Base-by-base conservation (phyloP, 1,140 invertebrate species). In the Mactra quadrangularis region DNA sequence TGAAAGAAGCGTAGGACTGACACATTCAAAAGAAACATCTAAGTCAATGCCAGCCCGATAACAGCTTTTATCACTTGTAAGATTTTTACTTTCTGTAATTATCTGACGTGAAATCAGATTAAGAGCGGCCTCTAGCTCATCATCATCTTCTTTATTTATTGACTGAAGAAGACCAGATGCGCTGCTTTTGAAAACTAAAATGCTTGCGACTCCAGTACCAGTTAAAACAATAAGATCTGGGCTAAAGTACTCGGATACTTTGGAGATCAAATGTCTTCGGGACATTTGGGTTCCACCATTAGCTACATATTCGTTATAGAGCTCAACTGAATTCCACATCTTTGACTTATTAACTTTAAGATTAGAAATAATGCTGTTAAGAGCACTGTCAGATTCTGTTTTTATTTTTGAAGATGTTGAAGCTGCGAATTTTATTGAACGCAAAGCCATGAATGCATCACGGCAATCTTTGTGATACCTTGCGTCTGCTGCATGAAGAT, bases 311-410 rank as follows among this genome's bases (percentile, higher is more conserved):
- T 41, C 19, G 11, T 76, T 55, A 35, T 47, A 35, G 4, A 60
- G 27, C 27, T 75, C 55, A 9, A 76, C 53, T 52, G 71, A 82
- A 75, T 76, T 76, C 79, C 79, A 76, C n/a, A 76, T 55, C n/a
- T n/a, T n/a, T n/a, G n/a, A n/a, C n/a, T n/a, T n/a, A n/a, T n/a
- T n/a, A n/a, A n/a, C n/a, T n/a, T n/a, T n/a, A n/a, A n/a, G n/a
- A n/a, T n/a, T n/a, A n/a, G n/a, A n/a, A n/a, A n/a, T n/a, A n/a
- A n/a, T n/a, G n/a, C n/a, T n/a, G n/a, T n/a, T n/a, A n/a, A n/a
- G n/a, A n/a, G n/a, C n/a, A n/a, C n/a, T n/a, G n/a, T n/a, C n/a
- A n/a, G n/a, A n/a, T n/a, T n/a, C n/a, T n/a, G n/a, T n/a, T n/a
- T n/a, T n/a, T n/a, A n/a, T n/a, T n/a, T n/a, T n/a, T n/a, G n/a